Evolutionary conservation across 2,797 vertebrate genomes (phyloP), one percentile per base, ranked within the genome.

Genomic region (Brachymystax lenok): DNA sequence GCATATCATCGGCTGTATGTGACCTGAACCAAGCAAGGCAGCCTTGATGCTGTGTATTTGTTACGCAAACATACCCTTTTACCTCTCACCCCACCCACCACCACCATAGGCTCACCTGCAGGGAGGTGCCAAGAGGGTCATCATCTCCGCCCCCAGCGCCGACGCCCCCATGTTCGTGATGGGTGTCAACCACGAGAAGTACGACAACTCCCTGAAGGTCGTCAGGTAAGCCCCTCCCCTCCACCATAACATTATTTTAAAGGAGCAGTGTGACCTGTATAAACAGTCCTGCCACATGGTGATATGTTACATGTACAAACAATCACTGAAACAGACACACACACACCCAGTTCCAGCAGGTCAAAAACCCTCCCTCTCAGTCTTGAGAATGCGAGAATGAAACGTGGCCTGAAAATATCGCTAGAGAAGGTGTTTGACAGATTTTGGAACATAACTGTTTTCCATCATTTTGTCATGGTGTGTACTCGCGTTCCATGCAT

Each of bases 81-180:
- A 12, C 40, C 3, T 30, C 30, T 61, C n/a, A 13, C 2, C 12
- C 28, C 19, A n/a, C 40, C 40, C 40, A 30, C 66, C 52, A 40
- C 59, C 40, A 21, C n/a, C 10, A 0, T 73, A 97, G 96, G 88
- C 94, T 90, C 96, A 97, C 80, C 76, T 96, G 92, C 95, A 96
- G 85, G 96, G 96, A 24, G 96, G 96, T 0, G 95, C 96, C 24
- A 97, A 97, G 82, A 93, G 94, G 70, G 96, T 97, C 5, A 87
- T 97, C 81, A 97, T 97, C 88, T 97, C 96, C 6, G 96, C 96
- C 0, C 96, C 96, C 51, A 96, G 95, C 28, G 96, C 95, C 1
- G 96, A 97, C 77, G 96, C 96, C 80, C 95, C 95, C 77, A 97
- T 97, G 96, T 96, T 96, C 0, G 96, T 97, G 78, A 95, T 97